These are phyloP conservation scores for Labroides dimidiatus DNA, from an alignment of 2,797 vertebrate genomes.

Conservation along the genomic window DNA sequence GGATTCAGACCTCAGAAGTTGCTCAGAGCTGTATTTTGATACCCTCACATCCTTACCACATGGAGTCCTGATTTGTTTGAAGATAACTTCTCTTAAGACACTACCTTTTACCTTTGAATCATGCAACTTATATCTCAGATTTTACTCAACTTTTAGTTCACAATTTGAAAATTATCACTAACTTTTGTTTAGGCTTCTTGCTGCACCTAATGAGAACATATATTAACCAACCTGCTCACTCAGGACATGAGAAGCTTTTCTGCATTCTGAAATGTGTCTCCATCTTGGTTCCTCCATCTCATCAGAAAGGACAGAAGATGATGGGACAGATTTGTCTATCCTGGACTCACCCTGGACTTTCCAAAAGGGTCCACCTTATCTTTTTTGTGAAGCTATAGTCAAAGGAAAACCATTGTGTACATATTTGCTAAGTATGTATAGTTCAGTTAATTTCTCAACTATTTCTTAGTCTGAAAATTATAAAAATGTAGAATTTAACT, in stretches of 20 bases:
- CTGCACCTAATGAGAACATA: constrained; percentile 20
- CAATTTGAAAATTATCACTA: no score
- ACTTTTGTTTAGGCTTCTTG: background rate
- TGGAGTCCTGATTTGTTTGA: constrained; percentile 1
- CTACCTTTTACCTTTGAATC: no score
- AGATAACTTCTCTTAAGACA: no score
- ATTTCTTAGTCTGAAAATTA: constrained; percentile 46
- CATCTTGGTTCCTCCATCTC: constrained; percentile 5
- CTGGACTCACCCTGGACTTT: constrained; percentile 32
- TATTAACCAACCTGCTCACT: background rate
- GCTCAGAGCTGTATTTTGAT: no score
- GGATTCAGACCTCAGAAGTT: no score
- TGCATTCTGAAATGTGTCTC: constrained; percentile 7
- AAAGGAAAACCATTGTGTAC: constrained; percentile 75
- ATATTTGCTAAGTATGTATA: constrained; percentile 79
- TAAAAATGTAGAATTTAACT: constrained; percentile 21
- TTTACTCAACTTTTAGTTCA: no score
- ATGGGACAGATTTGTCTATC: constrained; percentile 6
- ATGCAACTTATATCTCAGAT: no score
- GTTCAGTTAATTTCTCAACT: constrained; percentile 50
- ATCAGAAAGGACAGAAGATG: background rate
- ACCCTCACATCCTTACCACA: no score
- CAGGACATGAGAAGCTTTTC: constrained; percentile 1
- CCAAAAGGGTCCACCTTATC: constrained; percentile 20
- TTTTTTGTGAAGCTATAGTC: constrained; percentile 47